Evolutionary conservation across 2,888 invertebrate genomes (phyloP), one percentile per base, ranked within the genome.

Genomic region (Timema podura): DNA sequence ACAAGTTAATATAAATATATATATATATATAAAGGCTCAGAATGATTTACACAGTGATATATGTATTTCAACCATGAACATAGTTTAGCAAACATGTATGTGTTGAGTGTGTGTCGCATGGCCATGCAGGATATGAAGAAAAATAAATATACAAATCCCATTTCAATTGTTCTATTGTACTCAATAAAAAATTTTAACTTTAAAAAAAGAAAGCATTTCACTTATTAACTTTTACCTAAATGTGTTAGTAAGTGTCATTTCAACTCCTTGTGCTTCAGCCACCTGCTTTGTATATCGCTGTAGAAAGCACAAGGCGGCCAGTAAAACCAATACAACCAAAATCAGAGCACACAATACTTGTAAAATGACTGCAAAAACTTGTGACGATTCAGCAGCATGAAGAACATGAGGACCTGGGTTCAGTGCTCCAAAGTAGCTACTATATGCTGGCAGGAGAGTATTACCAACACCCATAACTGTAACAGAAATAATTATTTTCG

Each of bases 361-460:
- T 57, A 92, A 76, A 49, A 81, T 77, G 68, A 81, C 76, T 9
- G 78, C 77, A 6, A 79, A 74, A 8, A 78, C 76, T 15, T 76
- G 74, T 13, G 75, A 71, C n/a, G 75, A 70, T 44, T 75, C 74
- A 30, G 72, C 71, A 10, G 75, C 75, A 11, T 73, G 46, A 67
- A 76, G 68, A 57, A 74, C 74, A 16, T 82, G 82, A 5, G 89
- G 85, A 15, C 91, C 91, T 6, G 89, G 85, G 78, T 87, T 89
- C 75, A 93, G 83, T 65, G 89, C 85, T 75, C 87, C 86, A 74
- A 93, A 87, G 79, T 92, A 95, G 71, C 87, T 87, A 77, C 93
- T 94, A 78, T 89, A 93, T 6, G 90, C 85, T 1, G 89, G 84
- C 73, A 90, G 78, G 75, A 83, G 79, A 67, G 83, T 80, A 16